A percentile compares a stretch with the other conserved stretches of the same genome.
These are phyloP conservation scores for Mico argentatus DNA, from an alignment of 2,797 vertebrate genomes.

Conservation along the genomic window DNA sequence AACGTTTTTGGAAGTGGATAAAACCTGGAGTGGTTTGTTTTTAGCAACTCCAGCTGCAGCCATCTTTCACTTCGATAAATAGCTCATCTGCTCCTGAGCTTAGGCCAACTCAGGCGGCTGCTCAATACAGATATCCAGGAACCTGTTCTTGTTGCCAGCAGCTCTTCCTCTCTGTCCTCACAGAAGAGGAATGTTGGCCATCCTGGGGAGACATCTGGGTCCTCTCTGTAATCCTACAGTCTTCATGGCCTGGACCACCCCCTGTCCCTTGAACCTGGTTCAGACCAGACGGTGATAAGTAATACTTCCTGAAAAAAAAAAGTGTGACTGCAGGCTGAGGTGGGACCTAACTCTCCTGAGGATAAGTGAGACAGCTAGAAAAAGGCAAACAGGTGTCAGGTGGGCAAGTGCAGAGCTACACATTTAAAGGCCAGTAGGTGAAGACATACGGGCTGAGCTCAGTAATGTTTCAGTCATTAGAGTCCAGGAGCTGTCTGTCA, in stretches of 20 bases:
- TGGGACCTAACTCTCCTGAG: background rate
- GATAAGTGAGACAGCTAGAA: background rate
- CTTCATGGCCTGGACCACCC: background rate
- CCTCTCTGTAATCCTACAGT: background rate
- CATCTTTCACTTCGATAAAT: slow-evolving; percentile 73
- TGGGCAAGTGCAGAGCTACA: background rate
- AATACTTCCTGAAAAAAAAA: background rate
- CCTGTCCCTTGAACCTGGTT: background rate
- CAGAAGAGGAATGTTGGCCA: background rate
- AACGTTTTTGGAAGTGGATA: slow-evolving; percentile 74
- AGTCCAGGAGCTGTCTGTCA: background rate
- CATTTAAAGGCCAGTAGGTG: background rate
- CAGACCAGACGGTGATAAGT: background rate
- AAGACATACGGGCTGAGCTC: background rate
- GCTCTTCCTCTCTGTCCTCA: background rate
- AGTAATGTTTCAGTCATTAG: background rate
- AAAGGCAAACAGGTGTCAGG: background rate
- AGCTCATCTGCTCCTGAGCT: slow-evolving; percentile 24
- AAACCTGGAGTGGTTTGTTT: slow-evolving; percentile 70
- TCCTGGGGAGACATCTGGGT: background rate
- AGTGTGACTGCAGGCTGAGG: background rate
- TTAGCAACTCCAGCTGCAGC: slow-evolving; percentile 59
- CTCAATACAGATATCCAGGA: background rate
- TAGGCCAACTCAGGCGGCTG: background rate
- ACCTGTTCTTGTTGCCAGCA: background rate